Evolutionary conservation across 2,888 invertebrate genomes (phyloP), one percentile per base, ranked within the genome.

Genomic region (Autographa gamma): DNA sequence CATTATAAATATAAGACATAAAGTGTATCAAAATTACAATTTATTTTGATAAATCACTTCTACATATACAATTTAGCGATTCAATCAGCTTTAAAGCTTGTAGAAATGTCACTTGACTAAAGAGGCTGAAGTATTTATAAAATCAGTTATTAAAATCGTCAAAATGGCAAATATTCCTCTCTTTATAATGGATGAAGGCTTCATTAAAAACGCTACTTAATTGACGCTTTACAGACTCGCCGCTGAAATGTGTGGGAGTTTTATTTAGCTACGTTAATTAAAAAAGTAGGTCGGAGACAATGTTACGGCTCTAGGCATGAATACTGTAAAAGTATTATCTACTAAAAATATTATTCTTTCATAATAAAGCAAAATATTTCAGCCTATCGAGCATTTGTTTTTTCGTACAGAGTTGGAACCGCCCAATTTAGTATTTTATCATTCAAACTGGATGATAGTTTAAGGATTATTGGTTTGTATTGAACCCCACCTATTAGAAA

Each of bases 181-280:
- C 54, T 58, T 60, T 60, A 76, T 71, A 58, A 66, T 38, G 43
- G 76, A 71, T 38, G 38, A 71, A 18, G 54, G 63, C 62, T 63
- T 72, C n/a, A 38, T 77, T 76, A 76, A 7, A 25, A 62, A 73
- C 67, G 68, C 77, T 68, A 68, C 43, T 71, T 68, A 71, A 72
- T 71, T 65, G 16, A 9, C 25, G 32, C 66, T 43, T 54, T 54
- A 71, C 19, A 32, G 58, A 25, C 54, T 56, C 38, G 1, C 19
- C 25, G 9, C 31, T 70, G 64, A 65, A 71, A 73, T 63, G 59
- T 60, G 32, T 68, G 72, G 76, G 64, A 72, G 48, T 67, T 18
- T 68, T 77, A 56, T 7, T 56, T 32, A 38, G 41, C 56, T 43
- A 9, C 52, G 56, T 71, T 1, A 71, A 64, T 54, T 18, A 43